phyloP scores from a whole-genome alignment of 2,888 invertebrate genomes.

The Brenthis ino region DNA sequence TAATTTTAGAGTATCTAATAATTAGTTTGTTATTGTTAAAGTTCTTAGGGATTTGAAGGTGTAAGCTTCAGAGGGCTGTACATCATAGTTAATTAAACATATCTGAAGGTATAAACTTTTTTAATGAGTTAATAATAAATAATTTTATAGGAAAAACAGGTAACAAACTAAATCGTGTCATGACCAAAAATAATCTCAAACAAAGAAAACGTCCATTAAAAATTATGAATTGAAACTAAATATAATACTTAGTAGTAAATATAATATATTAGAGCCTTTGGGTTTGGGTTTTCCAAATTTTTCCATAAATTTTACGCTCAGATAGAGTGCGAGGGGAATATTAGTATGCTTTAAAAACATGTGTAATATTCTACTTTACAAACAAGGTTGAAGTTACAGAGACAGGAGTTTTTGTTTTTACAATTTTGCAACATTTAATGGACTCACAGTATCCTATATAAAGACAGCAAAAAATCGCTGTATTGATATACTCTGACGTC shows the following conservation, averaged over 20 bases:
- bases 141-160: too few species aligned
- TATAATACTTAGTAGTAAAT: too few species aligned
- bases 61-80: not conserved
- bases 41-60: not conserved
- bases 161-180: too few species aligned
- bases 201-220: too few species aligned
- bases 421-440: not conserved
- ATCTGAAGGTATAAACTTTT: not conserved
- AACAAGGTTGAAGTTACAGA: not conserved
- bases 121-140: not conserved
- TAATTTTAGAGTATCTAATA: conserved; percentile 4
- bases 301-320: not conserved
- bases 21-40: not conserved
- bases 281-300: not conserved
- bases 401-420: not conserved
- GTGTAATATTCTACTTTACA: not conserved
- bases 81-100: too few species aligned
- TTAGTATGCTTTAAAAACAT: conserved; percentile 17
- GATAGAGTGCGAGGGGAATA: conserved; percentile 4
- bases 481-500: too few species aligned
- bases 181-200: too few species aligned
- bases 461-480: too few species aligned
- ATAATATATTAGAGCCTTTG: not conserved
- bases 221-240: too few species aligned
- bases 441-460: too few species aligned